phyloP scores from a whole-genome alignment of 2,113 vertebrate species.

The Catharus bicknelli region DNA sequence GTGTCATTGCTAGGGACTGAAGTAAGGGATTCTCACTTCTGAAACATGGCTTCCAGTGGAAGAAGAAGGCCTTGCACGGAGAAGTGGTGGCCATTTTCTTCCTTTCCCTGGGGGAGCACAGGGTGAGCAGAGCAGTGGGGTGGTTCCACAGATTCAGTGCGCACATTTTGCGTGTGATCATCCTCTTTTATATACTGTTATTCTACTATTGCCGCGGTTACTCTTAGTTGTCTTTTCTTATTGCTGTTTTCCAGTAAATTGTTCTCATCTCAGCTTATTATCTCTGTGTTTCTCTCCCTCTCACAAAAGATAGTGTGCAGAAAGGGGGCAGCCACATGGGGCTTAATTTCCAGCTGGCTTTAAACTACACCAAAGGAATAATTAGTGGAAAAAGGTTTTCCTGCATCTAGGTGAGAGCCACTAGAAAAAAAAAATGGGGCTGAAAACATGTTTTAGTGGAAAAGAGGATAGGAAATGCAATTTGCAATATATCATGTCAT shows the following conservation, averaged over 20 bases:
- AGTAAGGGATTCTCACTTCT: not conserved
- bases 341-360: not conserved
- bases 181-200: not conserved
- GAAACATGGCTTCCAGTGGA: rapidly evolving
- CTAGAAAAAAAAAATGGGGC: not conserved
- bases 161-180: not conserved
- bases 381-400: not conserved
- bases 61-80: rapidly evolving
- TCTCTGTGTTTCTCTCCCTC: not conserved
- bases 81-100: not conserved
- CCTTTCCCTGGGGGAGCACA: not conserved
- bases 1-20: not conserved
- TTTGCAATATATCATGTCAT: rapidly evolving
- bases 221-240: not conserved
- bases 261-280: not conserved
- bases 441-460: not conserved
- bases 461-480: not conserved
- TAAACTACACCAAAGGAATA: not conserved
- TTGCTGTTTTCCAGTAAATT: not conserved
- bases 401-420: not conserved
- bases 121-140: rapidly evolving
- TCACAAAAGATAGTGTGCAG: not conserved
- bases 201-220: not conserved
- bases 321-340: not conserved
- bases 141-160: not conserved